Conservation (phyloP, 1,140 invertebrate species). For the Cotesia chilonis region DNA sequence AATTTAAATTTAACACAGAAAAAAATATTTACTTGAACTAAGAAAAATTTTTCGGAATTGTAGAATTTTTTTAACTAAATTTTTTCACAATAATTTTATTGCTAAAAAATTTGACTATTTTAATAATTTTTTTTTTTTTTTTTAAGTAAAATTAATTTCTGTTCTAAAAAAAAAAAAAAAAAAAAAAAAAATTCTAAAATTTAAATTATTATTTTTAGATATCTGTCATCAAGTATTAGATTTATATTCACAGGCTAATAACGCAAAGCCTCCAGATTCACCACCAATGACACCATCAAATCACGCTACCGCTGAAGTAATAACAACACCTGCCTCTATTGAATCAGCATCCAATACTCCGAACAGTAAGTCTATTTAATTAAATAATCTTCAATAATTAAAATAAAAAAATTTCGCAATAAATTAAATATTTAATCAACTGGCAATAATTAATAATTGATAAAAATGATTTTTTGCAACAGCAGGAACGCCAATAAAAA, state of each 20-base stretch:
- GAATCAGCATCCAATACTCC: slow-evolving; percentile 56
- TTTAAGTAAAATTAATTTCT: no score
- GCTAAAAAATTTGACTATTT: no score
- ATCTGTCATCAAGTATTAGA: slow-evolving; percentile 97
- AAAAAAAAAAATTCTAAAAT: background rate
- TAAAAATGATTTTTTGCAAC: background rate
- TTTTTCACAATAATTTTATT: no score
- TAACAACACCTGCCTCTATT: slow-evolving; percentile 46
- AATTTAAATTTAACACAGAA: no score
- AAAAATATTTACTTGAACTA: no score
- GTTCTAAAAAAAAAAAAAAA: no score
- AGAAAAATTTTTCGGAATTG: no score
- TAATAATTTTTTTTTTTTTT: no score
- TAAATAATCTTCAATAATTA: no score
- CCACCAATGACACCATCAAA: slow-evolving; percentile 67
- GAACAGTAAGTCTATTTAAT: slow-evolving; percentile 51
- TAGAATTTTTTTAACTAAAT: no score
- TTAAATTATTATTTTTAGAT: slow-evolving; percentile 68
- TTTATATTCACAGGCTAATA: slow-evolving; percentile 78
- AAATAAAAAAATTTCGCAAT: no score
- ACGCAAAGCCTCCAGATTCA: slow-evolving; percentile 69
- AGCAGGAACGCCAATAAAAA: slow-evolving; percentile 54
- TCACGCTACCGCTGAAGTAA: slow-evolving; percentile 53
- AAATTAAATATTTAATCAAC: slow-evolving; percentile 11
- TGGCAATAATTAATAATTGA: no score